A percentile compares a stretch with the other conserved stretches of the same genome.
These are phyloP conservation scores for Rhinella marina DNA, from an alignment of 2,797 vertebrate genomes.

Conservation along the genomic window DNA sequence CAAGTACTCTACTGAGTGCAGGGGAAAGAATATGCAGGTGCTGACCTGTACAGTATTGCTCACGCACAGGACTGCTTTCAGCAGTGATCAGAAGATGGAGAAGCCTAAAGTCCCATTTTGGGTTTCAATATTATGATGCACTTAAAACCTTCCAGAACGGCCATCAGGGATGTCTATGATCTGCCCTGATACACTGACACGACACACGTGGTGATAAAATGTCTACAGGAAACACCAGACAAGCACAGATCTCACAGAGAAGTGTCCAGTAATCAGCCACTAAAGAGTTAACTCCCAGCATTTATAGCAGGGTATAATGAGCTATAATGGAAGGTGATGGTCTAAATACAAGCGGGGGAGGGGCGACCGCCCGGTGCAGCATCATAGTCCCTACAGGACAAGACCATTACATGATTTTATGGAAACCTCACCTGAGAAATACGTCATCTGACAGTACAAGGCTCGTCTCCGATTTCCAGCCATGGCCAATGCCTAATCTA, in stretches of 20 bases:
- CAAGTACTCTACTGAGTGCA: too few relatives aligned
- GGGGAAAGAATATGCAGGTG: too few relatives aligned
- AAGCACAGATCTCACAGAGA: neutral
- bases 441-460: neutral
- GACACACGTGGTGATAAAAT: too few relatives aligned
- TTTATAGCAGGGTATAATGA: neutral
- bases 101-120: too few relatives aligned
- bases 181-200: too few relatives aligned
- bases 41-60: too few relatives aligned
- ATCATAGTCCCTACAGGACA: neutral
- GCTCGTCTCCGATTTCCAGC: constrained; percentile 7
- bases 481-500: constrained; percentile 28
- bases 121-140: too few relatives aligned
- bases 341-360: neutral
- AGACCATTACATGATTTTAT: neutral
- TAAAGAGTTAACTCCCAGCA: neutral
- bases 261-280: neutral
- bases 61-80: too few relatives aligned
- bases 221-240: neutral
- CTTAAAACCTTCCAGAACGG: too few relatives aligned
- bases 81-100: too few relatives aligned
- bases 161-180: too few relatives aligned
- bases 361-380: neutral
- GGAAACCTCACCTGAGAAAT: constrained; percentile 19
- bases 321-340: neutral